phyloP scores from a whole-genome alignment of 2,797 vertebrate genomes.

The Enteromius argenteus region DNA sequence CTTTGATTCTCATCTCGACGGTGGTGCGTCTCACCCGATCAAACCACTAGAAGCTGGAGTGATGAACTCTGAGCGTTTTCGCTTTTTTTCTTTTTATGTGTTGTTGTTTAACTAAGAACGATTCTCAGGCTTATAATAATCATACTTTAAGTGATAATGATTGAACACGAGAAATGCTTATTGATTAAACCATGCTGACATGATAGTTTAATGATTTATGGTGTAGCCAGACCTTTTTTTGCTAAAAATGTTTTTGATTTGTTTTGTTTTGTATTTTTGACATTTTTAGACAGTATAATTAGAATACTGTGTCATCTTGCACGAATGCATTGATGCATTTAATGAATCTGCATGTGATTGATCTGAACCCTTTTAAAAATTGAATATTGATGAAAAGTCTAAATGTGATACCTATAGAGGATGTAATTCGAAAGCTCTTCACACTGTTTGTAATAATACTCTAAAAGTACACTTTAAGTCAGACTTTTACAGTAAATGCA shows the following conservation, averaged over 20 bases:
- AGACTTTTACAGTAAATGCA: not conserved
- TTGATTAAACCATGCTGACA: slow-evolving; percentile 26
- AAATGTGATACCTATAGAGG: not conserved
- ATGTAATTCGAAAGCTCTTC: not conserved
- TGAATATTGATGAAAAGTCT: not conserved
- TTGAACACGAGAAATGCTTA: slow-evolving; percentile 32
- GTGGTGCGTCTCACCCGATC: slow-evolving; percentile 38
- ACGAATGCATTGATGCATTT: not conserved
- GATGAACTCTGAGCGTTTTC: slow-evolving; percentile 53
- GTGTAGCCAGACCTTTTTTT: not conserved
- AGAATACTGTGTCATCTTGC: too few relatives aligned
- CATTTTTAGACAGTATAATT: too few relatives aligned
- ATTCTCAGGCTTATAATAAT: slow-evolving; percentile 25
- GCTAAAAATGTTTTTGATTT: not conserved
- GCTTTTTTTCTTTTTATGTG: not conserved
- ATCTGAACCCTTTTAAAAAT: not conserved
- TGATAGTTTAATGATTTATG: slow-evolving; percentile 27
- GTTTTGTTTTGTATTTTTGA: not conserved
- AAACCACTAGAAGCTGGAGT: slow-evolving; percentile 54
- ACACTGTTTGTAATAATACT: not conserved
- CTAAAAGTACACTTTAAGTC: too few relatives aligned
- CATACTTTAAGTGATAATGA: slow-evolving; percentile 35
- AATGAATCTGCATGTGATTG: not conserved
- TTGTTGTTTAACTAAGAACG: slow-evolving; percentile 1
- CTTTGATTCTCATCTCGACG: slow-evolving; percentile 66